phyloP scores from a whole-genome alignment of 2,888 invertebrate genomes.

The Andrena camellia region DNA sequence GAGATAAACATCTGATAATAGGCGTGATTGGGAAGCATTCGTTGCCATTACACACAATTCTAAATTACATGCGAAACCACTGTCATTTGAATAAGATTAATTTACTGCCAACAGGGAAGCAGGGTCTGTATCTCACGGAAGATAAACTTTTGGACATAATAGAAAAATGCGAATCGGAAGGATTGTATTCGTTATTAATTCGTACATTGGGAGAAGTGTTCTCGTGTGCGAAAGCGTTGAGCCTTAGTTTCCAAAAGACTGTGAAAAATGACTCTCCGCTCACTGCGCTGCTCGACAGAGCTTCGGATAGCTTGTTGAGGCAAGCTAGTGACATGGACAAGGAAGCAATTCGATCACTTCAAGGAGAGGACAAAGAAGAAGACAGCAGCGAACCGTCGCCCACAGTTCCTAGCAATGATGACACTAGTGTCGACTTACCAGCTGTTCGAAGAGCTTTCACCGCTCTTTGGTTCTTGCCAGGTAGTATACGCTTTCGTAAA shows the following conservation, averaged over 20 bases:
- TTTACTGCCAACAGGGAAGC: slow-evolving; percentile 79
- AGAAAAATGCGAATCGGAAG: slow-evolving; percentile 89
- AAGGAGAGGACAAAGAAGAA: slow-evolving; percentile 95
- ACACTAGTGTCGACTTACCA: slow-evolving; percentile 88
- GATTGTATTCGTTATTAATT: slow-evolving; percentile 90
- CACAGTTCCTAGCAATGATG: slow-evolving; percentile 81
- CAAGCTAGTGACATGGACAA: slow-evolving; percentile 88
- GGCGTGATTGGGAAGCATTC: slow-evolving; percentile 2
- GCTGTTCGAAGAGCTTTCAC: slow-evolving; percentile 90
- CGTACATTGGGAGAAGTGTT: slow-evolving; percentile 93
- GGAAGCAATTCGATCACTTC: slow-evolving; percentile 90
- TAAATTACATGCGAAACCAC: background rate
- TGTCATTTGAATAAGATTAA: slow-evolving; percentile 21
- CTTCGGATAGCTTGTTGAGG: slow-evolving; percentile 84
- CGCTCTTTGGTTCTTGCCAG: slow-evolving; percentile 85
- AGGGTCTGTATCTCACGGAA: slow-evolving; percentile 90
- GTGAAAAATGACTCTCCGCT: slow-evolving; percentile 85
- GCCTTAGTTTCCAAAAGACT: slow-evolving; percentile 89
- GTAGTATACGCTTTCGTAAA: slow-evolving; percentile 61
- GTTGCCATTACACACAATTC: background rate
- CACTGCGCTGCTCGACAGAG: slow-evolving; percentile 86
- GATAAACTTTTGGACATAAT: slow-evolving; percentile 91
- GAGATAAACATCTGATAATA: slow-evolving; percentile 22
- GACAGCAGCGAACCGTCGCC: slow-evolving; percentile 88
- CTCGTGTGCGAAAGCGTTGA: slow-evolving; percentile 89